Conservation (phyloP, 2,113 vertebrate genomes). For the Gallinago media region DNA sequence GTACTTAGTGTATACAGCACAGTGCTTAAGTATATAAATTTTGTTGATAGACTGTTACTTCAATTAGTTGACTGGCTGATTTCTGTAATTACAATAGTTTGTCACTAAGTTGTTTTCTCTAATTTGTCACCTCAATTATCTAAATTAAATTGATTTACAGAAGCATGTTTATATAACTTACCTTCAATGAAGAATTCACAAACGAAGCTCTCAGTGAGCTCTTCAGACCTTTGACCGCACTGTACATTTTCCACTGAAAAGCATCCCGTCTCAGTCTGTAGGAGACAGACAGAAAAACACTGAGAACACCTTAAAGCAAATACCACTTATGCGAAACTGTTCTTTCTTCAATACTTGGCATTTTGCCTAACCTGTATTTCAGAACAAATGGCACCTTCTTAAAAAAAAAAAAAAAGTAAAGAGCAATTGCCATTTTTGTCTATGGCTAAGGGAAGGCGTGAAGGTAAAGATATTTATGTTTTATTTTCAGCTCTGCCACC, state of each 20-base stretch:
- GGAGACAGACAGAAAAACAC: neutral
- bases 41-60: neutral
- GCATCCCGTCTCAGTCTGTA: neutral
- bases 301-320: neutral
- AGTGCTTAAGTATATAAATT: neutral
- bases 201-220: neutral
- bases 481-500: neutral
- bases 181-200: neutral
- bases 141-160: neutral
- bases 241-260: neutral
- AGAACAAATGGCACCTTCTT: neutral
- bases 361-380: neutral
- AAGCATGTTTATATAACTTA: neutral
- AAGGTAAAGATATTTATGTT: neutral
- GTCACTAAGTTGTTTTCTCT: constrained; percentile 5
- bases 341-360: neutral
- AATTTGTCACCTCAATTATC: neutral
- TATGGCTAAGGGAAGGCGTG: neutral
- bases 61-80: constrained; percentile 39
- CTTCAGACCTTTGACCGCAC: neutral
- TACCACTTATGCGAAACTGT: neutral
- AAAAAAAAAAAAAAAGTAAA: neutral
- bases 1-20: neutral
- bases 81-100: constrained; percentile 49
- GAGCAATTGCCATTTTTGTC: neutral